Conservation (phyloP, 1,140 invertebrate genomes). For the Drosophila ananassae region DNA sequence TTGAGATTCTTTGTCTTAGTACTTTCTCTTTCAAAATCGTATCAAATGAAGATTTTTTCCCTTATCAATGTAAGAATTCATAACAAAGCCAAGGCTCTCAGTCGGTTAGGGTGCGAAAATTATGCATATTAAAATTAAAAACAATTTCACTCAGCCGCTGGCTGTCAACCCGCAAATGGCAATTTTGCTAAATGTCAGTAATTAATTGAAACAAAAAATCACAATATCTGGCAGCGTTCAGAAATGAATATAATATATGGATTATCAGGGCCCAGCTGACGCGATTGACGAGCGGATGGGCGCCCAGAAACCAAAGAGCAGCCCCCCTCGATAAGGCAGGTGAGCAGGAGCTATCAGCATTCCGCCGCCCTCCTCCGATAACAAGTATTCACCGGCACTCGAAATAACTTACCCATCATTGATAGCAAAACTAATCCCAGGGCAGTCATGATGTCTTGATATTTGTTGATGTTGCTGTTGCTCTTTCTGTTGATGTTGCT, state of each 20-base stretch:
- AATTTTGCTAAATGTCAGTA: constrained; percentile 69
- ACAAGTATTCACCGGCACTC: constrained; percentile 7
- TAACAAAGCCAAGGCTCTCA: not conserved
- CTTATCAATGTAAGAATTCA: not conserved
- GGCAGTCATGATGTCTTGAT: constrained; percentile 64
- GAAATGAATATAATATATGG: constrained; percentile 24
- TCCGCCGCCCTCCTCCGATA: constrained; percentile 31
- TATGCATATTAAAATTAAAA: constrained; percentile 61
- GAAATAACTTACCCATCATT: constrained; percentile 79
- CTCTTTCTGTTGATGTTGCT: constrained; percentile 11
- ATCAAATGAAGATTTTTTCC: not conserved
- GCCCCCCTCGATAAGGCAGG: not conserved
- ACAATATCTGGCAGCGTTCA: constrained; percentile 37
- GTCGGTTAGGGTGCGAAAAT: constrained; percentile 33
- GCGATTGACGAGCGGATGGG: constrained; percentile 42
- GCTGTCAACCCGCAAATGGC: constrained; percentile 55
- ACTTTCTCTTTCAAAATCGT: too few species aligned
- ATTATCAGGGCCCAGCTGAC: constrained; percentile 30
- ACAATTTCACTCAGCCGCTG: constrained; percentile 43
- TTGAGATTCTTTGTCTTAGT: not conserved
- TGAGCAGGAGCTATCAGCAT: constrained; percentile 13
- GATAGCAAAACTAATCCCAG: constrained; percentile 82
- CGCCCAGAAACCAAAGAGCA: constrained; percentile 29
- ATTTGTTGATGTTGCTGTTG: constrained; percentile 23
- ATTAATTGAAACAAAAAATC: constrained; percentile 70